Evolutionary conservation across 2,797 vertebrate species (phyloP), one percentile per base, ranked within the genome.

Genomic region (Anguilla anguilla): DNA sequence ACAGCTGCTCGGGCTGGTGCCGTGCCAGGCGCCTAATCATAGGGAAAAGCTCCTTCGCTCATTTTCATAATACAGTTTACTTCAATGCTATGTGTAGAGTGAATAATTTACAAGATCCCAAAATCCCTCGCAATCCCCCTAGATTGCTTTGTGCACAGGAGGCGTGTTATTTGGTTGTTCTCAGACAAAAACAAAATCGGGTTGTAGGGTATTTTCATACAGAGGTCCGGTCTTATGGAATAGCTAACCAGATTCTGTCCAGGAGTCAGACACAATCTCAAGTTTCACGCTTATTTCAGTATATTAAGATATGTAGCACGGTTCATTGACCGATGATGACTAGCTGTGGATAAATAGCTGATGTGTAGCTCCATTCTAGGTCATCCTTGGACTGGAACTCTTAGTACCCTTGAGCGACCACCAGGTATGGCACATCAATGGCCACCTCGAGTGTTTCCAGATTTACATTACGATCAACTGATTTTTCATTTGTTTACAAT

Each of bases 11-110:
- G 11, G 11, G 84, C 39, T 85, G 59, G 22, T 85, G 28, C 57
- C 39, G 39, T 22, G 84, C 84, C 84, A 85, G 67, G 22, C 19
- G 61, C 35, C n/a, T 85, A 85, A 85, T 85, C 84, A 85, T 11
- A 85, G 31, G 84, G 59, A 31, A 85, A 61, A 55, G 15, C 35
- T 15, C 6, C 35, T 46, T 74, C 31, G 15, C 69, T 74, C 22
- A 10, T 82, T 51, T 64, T 46, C 61, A 25, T 67, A 85, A 61
- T 39, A 85, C 57, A 85, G 53, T 84, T 19, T 55, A 84, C 83
- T 28, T 59, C 7, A 31, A 31, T 43, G 84, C 22, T 61, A 19
- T 35, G 11, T 53, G 17, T 22, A 39, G 55, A 35, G 53, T 64
- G 53, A 85, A 85, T 59, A 19, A 77, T 77, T 77, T 77, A 77